Evolutionary conservation across 1,140 invertebrate species (phyloP).

Genomic region (Hermatobates lingyangjiaoensis): DNA sequence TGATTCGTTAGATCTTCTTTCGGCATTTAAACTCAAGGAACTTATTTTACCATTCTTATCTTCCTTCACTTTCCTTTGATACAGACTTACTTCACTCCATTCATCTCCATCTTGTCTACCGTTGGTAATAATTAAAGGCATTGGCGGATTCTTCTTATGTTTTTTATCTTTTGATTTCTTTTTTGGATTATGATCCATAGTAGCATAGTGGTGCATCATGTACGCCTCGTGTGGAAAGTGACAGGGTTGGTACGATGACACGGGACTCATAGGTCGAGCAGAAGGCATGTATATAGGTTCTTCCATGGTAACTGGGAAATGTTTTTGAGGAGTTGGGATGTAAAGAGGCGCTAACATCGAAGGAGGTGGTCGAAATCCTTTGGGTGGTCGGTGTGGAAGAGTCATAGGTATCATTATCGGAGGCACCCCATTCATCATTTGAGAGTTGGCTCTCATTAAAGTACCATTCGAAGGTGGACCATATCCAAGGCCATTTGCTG

Average conservation of each 20-base stretch:
- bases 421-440: conserved; percentile 7
- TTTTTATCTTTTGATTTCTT: conserved; percentile 23
- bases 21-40: background rate
- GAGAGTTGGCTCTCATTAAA: conserved; percentile 8
- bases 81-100: conserved; percentile 3
- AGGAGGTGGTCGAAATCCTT: conserved; percentile 18
- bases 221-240: conserved; percentile 41
- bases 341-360: conserved; percentile 14
- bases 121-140: background rate
- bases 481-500: too few relatives aligned
- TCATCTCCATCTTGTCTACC: background rate
- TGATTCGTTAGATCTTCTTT: conserved; percentile 27
- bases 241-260: conserved; percentile 37
- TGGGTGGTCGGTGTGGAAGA: conserved; percentile 21
- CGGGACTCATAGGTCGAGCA: conserved; percentile 31
- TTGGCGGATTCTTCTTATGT: conserved; percentile 18
- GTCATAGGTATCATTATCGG: conserved; percentile 19
- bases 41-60: conserved; percentile 12
- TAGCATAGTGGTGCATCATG: conserved; percentile 36
- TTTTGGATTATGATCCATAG: conserved; percentile 24
- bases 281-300: conserved; percentile 42
- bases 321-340: conserved; percentile 14
- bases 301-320: conserved; percentile 26
- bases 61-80: conserved; percentile 7
- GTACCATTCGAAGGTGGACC: conserved; percentile 11